Evolutionary conservation across 2,113 vertebrate species (phyloP).

Genomic region (Montifringilla adamsi): DNA sequence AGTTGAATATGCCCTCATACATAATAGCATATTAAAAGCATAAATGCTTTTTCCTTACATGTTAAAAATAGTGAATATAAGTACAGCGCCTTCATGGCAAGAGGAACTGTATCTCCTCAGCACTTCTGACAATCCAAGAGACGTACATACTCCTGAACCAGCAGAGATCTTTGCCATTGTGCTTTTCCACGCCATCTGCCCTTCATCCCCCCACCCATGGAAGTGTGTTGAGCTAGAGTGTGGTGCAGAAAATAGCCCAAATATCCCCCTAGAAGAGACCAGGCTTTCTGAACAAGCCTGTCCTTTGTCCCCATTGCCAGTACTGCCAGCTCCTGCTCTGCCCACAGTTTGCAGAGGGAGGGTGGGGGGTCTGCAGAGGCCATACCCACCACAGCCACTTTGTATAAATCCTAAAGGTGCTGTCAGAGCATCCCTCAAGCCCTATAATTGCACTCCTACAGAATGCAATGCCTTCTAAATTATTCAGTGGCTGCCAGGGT

Average conservation of each 20-base stretch:
- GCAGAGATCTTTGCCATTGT: neutral
- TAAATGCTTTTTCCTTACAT: neutral
- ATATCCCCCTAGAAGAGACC: neutral
- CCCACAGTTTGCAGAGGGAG: neutral
- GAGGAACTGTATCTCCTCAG: neutral
- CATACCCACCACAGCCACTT: neutral
- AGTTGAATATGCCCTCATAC: neutral
- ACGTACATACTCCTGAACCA: neutral
- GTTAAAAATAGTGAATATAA: neutral
- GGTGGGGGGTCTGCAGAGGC: accelerated
- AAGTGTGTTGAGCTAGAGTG: neutral
- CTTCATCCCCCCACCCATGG: neutral
- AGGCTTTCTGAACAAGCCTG: neutral
- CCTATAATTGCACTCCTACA: neutral
- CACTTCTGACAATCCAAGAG: neutral
- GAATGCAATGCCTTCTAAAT: neutral
- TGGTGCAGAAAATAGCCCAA: neutral
- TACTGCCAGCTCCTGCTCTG: neutral
- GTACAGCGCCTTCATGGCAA: neutral
- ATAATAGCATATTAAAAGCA: neutral
- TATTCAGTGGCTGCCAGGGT: neutral
- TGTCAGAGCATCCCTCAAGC: neutral
- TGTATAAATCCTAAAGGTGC: neutral
- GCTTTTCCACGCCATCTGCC: neutral
- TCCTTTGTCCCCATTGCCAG: neutral